Percentiles rank a stretch among this genome's conserved stretches.
Evolutionary conservation across 1,140 invertebrate species (phyloP).

Genomic region (Diachasma alloeum): DNA sequence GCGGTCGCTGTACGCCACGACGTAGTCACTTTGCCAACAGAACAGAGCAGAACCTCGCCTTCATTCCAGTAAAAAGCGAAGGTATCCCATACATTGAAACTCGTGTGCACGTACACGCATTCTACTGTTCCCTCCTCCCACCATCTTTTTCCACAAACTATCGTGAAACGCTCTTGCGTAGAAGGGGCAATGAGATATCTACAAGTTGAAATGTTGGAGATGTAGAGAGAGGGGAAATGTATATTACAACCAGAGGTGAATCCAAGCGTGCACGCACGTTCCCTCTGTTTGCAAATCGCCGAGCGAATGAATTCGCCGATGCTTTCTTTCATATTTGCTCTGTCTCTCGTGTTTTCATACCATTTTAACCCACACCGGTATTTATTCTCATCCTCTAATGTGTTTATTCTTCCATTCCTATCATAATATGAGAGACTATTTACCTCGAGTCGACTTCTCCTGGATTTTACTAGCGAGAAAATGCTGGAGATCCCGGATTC

Average conservation of each 20-base stretch:
- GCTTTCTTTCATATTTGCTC: background rate
- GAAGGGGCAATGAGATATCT: slow-evolving; percentile 12
- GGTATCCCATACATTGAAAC: background rate
- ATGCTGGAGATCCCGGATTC: too few species aligned
- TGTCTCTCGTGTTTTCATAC: too few species aligned
- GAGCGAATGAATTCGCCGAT: too few species aligned
- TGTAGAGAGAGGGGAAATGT: background rate
- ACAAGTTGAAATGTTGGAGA: background rate
- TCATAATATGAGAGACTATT: too few species aligned
- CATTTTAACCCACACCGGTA: too few species aligned
- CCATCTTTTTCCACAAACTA: background rate
- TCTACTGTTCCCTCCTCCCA: background rate
- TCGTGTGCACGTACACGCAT: background rate
- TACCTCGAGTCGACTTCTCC: too few species aligned
- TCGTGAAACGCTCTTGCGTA: background rate
- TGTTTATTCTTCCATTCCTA: too few species aligned
- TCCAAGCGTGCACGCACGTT: background rate
- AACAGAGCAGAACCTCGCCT: background rate
- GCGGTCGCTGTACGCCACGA: background rate
- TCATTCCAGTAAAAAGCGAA: background rate
- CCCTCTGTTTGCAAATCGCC: background rate
- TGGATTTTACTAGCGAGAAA: too few species aligned
- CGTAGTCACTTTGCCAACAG: background rate
- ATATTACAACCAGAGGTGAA: slow-evolving; percentile 3
- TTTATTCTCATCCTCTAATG: too few species aligned